These are phyloP conservation scores for Agapornis roseicollis DNA, from an alignment of 2,113 vertebrate genomes.

Conservation along the genomic window DNA sequence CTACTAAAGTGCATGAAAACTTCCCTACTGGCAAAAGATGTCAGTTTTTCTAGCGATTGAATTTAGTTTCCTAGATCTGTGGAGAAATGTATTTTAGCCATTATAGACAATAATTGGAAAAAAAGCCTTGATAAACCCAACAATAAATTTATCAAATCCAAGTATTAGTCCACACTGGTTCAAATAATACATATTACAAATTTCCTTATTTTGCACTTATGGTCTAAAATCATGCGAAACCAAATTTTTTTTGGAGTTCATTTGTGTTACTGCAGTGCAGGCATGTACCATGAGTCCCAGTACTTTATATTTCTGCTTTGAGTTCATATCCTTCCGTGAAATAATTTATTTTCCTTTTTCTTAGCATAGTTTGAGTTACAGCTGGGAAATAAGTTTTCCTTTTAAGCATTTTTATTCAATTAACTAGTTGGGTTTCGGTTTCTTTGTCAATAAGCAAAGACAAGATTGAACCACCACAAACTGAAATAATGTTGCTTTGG, in stretches of 20 bases:
- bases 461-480: background rate
- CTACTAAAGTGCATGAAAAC: constrained; percentile 12
- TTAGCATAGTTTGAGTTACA: background rate
- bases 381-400: background rate
- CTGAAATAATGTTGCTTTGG: background rate
- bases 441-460: background rate
- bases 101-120: background rate
- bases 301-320: background rate
- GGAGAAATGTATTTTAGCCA: background rate
- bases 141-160: background rate
- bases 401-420: background rate
- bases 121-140: background rate
- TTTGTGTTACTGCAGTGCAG: background rate
- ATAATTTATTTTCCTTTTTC: background rate
- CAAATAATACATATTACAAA: background rate
- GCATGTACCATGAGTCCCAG: background rate
- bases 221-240: background rate
- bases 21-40: background rate
- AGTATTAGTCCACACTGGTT: background rate
- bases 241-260: background rate
- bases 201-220: background rate
- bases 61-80: background rate
- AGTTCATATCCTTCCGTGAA: background rate
- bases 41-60: background rate
- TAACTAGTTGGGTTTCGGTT: background rate